phyloP scores from a whole-genome alignment of 1,140 invertebrate genomes.

The Drosophila carrolli region DNA sequence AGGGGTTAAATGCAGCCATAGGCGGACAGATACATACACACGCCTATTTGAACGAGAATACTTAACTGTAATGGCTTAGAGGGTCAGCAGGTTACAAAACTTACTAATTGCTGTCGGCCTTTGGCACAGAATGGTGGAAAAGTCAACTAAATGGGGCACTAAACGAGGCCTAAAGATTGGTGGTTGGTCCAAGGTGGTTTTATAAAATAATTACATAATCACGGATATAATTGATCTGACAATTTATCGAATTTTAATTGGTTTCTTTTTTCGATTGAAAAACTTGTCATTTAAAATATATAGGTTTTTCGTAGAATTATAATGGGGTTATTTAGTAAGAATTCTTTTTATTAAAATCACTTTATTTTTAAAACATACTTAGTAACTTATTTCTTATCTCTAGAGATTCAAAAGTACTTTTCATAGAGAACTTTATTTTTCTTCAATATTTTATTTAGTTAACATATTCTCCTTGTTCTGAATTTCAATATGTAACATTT shows the following conservation, averaged over 20 bases:
- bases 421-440: not conserved
- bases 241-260: not conserved
- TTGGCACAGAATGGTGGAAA: constrained; percentile 44
- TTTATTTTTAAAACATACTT: too few relatives aligned
- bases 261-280: too few relatives aligned
- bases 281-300: too few relatives aligned
- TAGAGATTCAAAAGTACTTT: too few relatives aligned
- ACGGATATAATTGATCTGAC: not conserved
- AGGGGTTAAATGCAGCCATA: constrained; percentile 63
- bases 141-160: constrained; percentile 44
- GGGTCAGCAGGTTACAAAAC: constrained; percentile 76
- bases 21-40: constrained; percentile 32
- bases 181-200: not conserved
- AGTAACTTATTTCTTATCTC: too few relatives aligned
- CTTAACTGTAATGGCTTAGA: constrained; percentile 55
- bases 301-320: too few relatives aligned
- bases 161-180: constrained; percentile 9
- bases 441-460: not conserved
- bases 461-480: not conserved
- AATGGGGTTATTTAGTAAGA: too few relatives aligned
- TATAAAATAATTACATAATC: constrained; percentile 2
- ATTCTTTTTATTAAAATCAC: too few relatives aligned
- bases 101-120: constrained; percentile 53
- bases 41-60: constrained; percentile 26
- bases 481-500: constrained; percentile 36